Evolutionary conservation across 2,113 vertebrate species (phyloP).

Genomic region (Anser brachyrhynchus): DNA sequence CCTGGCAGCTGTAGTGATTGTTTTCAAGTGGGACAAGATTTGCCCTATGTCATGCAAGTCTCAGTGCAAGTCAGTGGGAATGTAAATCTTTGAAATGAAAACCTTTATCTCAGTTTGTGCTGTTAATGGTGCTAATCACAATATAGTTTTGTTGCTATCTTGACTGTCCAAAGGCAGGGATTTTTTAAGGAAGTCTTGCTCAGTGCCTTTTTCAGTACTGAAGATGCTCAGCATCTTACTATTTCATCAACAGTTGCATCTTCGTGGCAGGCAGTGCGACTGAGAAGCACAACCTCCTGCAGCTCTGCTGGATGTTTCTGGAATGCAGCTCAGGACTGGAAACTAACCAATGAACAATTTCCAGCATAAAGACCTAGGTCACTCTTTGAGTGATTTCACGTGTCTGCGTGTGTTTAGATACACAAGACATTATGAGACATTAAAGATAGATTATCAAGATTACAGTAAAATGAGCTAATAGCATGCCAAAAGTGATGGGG

Average conservation of each 20-base stretch:
- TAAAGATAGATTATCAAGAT: rapidly evolving
- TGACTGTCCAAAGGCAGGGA: neutral
- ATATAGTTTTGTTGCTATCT: neutral
- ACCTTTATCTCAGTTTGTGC: neutral
- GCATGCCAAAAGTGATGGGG: neutral
- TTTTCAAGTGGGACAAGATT: neutral
- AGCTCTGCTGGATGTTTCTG: neutral
- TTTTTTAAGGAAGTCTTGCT: neutral
- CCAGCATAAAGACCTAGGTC: neutral
- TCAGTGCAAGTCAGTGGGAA: neutral
- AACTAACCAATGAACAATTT: neutral
- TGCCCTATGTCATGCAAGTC: neutral
- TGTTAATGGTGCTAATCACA: neutral
- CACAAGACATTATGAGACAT: neutral
- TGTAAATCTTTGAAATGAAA: neutral
- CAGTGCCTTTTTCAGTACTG: neutral
- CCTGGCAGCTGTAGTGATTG: neutral
- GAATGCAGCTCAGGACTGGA: neutral
- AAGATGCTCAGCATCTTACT: neutral
- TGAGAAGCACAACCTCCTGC: neutral
- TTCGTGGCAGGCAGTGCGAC: neutral
- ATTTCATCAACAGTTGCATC: neutral
- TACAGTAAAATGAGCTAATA: neutral
- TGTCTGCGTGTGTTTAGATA: neutral
- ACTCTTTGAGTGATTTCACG: neutral